phyloP scores from a whole-genome alignment of 37 sponge, comb jelly and placozoan species.

The Bolinopsis microptera region DNA sequence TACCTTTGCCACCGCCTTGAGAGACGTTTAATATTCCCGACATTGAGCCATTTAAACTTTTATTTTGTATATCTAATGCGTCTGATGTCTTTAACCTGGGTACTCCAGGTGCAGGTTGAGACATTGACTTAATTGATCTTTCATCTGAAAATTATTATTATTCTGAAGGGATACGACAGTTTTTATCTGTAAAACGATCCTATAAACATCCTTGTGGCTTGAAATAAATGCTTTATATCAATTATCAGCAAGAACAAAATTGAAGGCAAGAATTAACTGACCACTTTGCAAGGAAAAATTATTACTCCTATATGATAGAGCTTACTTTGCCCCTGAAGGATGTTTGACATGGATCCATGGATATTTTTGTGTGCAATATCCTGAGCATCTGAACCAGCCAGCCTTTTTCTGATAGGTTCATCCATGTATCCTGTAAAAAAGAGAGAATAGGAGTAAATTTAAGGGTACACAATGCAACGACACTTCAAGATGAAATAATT shows the following conservation, averaged over 20 bases:
- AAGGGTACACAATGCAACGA: too few relatives aligned
- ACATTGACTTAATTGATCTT: background rate
- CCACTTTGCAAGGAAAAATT: too few relatives aligned
- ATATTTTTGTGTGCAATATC: constrained; percentile 28
- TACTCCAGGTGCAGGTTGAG: constrained; percentile 31
- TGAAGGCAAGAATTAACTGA: too few relatives aligned
- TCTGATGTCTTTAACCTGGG: constrained; percentile 34
- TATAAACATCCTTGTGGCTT: too few relatives aligned
- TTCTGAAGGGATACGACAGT: too few relatives aligned
- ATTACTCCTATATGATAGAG: too few relatives aligned
- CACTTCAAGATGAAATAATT: too few relatives aligned
- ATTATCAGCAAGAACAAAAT: too few relatives aligned
- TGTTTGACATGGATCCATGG: constrained; percentile 22
- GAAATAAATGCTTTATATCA: too few relatives aligned
- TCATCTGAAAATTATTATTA: constrained; percentile 60
- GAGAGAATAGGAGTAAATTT: background rate
- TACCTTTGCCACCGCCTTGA: background rate
- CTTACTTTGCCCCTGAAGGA: constrained; percentile 24
- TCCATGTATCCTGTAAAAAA: constrained; percentile 32
- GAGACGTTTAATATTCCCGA: constrained; percentile 18
- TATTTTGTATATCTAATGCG: constrained; percentile 54
- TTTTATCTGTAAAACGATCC: too few relatives aligned
- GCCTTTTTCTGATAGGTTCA: constrained; percentile 60
- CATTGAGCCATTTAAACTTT: constrained; percentile 63
- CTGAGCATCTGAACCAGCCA: constrained; percentile 16